Percentiles rank a stretch among this genome's conserved stretches.
These are phyloP conservation scores for Menura novaehollandiae DNA, from an alignment of 2,113 vertebrate genomes.

Conservation along the genomic window DNA sequence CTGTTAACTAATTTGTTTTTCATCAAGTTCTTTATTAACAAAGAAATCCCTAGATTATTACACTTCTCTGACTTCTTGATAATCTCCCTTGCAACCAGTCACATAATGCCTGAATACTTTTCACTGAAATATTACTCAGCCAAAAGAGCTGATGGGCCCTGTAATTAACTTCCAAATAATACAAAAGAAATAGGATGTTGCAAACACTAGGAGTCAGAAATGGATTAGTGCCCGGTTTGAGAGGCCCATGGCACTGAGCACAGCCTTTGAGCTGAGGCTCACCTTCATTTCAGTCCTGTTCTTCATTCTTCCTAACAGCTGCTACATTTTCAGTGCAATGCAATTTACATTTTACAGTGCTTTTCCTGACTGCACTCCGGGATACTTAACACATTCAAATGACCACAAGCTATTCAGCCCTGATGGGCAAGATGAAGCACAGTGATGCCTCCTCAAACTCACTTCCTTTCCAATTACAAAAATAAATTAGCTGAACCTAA, in stretches of 20 bases:
- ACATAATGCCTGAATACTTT: conserved; percentile 70
- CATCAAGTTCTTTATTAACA: conserved; percentile 74
- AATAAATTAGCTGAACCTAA: conserved; percentile 59
- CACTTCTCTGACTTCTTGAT: conserved; percentile 71
- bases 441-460: conserved; percentile 39
- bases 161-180: conserved; percentile 72
- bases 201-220: conserved; percentile 12
- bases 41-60: conserved; percentile 72
- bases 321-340: conserved; percentile 1
- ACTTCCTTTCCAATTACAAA: conserved; percentile 59
- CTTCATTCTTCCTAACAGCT: not conserved
- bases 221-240: not conserved
- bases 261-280: not conserved
- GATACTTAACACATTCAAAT: conserved; percentile 56
- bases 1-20: conserved; percentile 75
- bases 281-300: not conserved
- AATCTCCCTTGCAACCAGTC: conserved; percentile 68
- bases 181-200: conserved; percentile 45
- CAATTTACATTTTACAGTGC: conserved; percentile 43
- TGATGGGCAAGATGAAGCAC: conserved; percentile 59
- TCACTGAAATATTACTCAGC: conserved; percentile 60
- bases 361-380: conserved; percentile 9
- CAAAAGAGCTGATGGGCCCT: conserved; percentile 64
- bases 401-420: conserved; percentile 48
- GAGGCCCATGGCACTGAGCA: not conserved